phyloP scores from a whole-genome alignment of 2,888 invertebrate genomes.

The Leucophenga maculata region DNA sequence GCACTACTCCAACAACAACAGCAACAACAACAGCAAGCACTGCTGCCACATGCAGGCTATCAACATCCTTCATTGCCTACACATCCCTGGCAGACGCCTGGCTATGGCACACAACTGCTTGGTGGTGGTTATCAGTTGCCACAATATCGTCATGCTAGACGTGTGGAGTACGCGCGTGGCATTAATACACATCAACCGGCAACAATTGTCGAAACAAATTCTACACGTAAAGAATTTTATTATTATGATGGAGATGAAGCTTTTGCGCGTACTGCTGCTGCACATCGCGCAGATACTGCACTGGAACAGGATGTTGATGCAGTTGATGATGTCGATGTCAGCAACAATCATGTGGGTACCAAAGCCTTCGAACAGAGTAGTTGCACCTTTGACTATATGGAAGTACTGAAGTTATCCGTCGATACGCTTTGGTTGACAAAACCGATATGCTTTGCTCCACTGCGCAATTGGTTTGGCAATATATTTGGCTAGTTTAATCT shows the following conservation, averaged over 20 bases:
- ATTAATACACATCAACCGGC: slow-evolving; percentile 58
- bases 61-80: slow-evolving; percentile 30
- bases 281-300: slow-evolving; percentile 32
- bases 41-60: slow-evolving; percentile 17
- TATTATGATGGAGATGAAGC: slow-evolving; percentile 59
- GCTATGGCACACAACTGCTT: background rate
- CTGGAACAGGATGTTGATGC: background rate
- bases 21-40: slow-evolving; percentile 21
- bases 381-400: slow-evolving; percentile 64
- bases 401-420: slow-evolving; percentile 63
- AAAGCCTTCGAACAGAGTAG: slow-evolving; percentile 59
- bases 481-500: slow-evolving; percentile 54
- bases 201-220: slow-evolving; percentile 64
- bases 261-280: slow-evolving; percentile 44
- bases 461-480: slow-evolving; percentile 65
- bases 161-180: slow-evolving; percentile 49
- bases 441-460: slow-evolving; percentile 63
- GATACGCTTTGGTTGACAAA: slow-evolving; percentile 67
- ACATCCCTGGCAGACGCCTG: slow-evolving; percentile 11
- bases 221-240: slow-evolving; percentile 67
- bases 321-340: slow-evolving; percentile 20
- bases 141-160: slow-evolving; percentile 51
- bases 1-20: background rate
- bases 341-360: slow-evolving; percentile 26
- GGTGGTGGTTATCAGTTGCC: slow-evolving; percentile 22